Base-by-base conservation (phyloP, 2,113 vertebrate genomes). In the Anas platyrhynchos region DNA sequence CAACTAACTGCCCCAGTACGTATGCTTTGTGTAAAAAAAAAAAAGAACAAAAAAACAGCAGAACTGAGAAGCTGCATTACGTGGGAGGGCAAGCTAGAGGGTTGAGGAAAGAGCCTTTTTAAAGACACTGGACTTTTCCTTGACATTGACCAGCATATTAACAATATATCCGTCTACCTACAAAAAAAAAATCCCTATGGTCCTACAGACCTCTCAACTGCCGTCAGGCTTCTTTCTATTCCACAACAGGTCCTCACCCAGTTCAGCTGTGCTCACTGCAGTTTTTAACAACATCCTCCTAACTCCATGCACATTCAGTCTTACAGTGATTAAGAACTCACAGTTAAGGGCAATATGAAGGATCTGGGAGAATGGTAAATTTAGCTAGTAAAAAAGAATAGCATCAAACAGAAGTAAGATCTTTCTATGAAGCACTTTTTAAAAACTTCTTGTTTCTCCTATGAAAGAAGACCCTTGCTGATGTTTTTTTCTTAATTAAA, bases 11-110 rank as follows among this genome's bases (percentile, higher is more conserved):
- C 17, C 29, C 46, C 46, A 52, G 36, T 56, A 66, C 1, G 16
- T 63, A 56, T 16, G 69, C 68, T 95, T 58, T 69, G 18, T 76
- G 54, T 50, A 86, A 88, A 89, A 86, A 79, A 86, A 88, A 89
- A 86, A 79, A 59, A 90, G 90, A 82, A 86, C 46, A 82, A 59
- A 92, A 86, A 80, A 56, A 77, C 72, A 59, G 48, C 61, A 62
- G 66, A 11, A 31, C 23, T 48, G 44, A 88, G 87, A 91, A 88
- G 66, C 43, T 84, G 61, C 0, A 2, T 69, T 83, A 32, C 0
- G 13, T 75, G 69, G 62, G 58, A 93, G 77, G 62, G 54, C 41
- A 78, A 72, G 41, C 13, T 43, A 61, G 52, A 13, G 0, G 41
- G 20, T 17, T 31, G 46, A 86, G 72, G 56, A 83, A 86, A 89